Base-by-base conservation (phyloP, 2,797 vertebrate species). In the Aplochiton taeniatus region DNA sequence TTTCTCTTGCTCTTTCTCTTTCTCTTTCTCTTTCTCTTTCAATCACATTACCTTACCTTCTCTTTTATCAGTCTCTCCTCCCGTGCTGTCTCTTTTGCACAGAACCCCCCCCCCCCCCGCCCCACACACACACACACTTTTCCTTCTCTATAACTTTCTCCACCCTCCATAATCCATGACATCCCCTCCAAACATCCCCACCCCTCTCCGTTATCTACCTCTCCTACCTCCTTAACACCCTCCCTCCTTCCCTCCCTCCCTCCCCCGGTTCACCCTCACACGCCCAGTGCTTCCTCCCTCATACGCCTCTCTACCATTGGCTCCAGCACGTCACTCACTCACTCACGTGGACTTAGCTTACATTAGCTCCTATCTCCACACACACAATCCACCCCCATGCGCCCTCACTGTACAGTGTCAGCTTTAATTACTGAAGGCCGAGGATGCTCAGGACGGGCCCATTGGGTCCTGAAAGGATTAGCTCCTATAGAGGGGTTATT, bases 401-500 rank as follows among this genome's bases (percentile, higher is more conserved):
- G 16, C 50, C 11, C 47, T 10, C 47, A 48, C 47, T 13, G 13
- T 13, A 47, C 46, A 13, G 20, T 60, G 17, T 20, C 9, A 17
- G 47, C 12, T n/a, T 1, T 72, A 64, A 74, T 74, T 70, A 59
- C 18, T n/a, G n/a, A n/a, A n/a, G n/a, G n/a, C n/a, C n/a, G n/a
- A n/a, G n/a, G n/a, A n/a, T n/a, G n/a, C n/a, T n/a, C 17, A 44
- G 60, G 61, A 43, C 17, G 20, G 5, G 16, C 16, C 16, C 17
- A 41, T 72, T 72, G 71, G 69, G 76, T 69, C 76, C 52, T 60
- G 69, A 72, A 73, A 51, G 72, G 74, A 85, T 88, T 87, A 74
- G 70, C 79, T 63, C 80, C 68, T 83, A 61, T 65, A 66, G 69
- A 73, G n/a, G 62, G 65, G 60, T 76, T 84, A 88, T 85, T 87